Evolutionary conservation across 1,140 invertebrate species (phyloP), one percentile per base, ranked within the genome.

Genomic region (Drosophila orena): DNA sequence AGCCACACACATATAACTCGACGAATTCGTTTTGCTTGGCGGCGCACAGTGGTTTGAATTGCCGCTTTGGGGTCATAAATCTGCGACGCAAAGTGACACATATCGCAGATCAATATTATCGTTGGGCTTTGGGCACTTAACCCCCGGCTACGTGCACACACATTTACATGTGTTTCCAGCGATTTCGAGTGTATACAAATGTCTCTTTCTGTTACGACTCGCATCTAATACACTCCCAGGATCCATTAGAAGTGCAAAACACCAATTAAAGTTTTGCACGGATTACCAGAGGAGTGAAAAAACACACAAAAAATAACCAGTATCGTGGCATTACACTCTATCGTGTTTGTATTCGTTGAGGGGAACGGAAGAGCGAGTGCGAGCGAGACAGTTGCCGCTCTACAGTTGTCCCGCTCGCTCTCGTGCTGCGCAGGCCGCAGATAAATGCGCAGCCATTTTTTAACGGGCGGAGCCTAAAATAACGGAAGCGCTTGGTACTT

Each of bases 371-470:
- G 15, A 22, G 14, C 20, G 22, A 6, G 54, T 52, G 75, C 62
- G 22, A 66, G 56, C 56, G 43, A 12, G 46, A 59, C n/a, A 22
- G 52, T 53, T 22, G 42, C 38, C 46, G 12, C 5, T 3, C 10
- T 12, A 14, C 12, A 0, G 14, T 7, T 7, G 20, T 47, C 22
- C 53, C 69, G 44, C 50, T 88, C 38, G n/a, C 68, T 52, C 84
- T n/a, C 17, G 24, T 11, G 20, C 7, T 3, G 3, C 1, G 37
- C 37, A 49, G 37, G 53, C 72, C 24, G 34, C 43, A 88, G 84
- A 90, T 88, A 88, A 89, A 80, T 79, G 44, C 57, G 84, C 84
- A 90, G 84, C 84, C 84, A 88, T 88, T 88, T 88, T 88, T 89
- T 77, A 70, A 56, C 76, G 58, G 85, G 84, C 83, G 83, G 85